Conservation (phyloP, 2,113 vertebrate species). For the Castor canadensis region DNA sequence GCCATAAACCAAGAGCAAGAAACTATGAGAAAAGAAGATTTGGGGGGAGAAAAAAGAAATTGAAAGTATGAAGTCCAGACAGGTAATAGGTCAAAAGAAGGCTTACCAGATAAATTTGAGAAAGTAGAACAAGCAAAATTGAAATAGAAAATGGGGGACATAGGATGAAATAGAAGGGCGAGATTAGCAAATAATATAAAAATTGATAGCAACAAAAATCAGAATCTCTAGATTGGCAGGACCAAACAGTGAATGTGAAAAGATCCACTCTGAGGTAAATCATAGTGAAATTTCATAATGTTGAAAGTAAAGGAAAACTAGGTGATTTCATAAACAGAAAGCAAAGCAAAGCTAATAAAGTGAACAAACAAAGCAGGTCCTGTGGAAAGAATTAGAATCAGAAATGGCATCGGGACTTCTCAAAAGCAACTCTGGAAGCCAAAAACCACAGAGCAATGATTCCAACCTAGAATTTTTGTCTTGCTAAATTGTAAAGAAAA, state of each 20-base stretch:
- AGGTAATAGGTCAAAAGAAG: neutral
- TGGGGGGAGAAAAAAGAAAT: neutral
- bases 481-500: neutral
- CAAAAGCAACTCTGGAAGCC: neutral
- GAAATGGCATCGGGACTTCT: neutral
- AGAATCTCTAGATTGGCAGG: neutral
- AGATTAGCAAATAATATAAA: conserved; percentile 4
- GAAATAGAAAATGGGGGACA: neutral
- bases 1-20: neutral
- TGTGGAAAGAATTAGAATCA: neutral
- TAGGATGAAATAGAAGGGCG: neutral
- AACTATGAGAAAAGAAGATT: neutral
- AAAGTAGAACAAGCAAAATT: neutral
- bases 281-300: neutral
- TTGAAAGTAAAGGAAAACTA: neutral
- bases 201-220: neutral
- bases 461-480: neutral
- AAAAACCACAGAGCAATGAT: neutral
- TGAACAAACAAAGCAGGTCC: neutral
- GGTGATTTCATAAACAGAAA: neutral
- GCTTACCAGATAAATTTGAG: neutral
- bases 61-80: neutral
- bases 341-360: neutral
- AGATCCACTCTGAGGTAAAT: neutral
- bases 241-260: neutral